Conservation (phyloP, 2,888 invertebrate genomes). For the Noctua fimbriata region DNA sequence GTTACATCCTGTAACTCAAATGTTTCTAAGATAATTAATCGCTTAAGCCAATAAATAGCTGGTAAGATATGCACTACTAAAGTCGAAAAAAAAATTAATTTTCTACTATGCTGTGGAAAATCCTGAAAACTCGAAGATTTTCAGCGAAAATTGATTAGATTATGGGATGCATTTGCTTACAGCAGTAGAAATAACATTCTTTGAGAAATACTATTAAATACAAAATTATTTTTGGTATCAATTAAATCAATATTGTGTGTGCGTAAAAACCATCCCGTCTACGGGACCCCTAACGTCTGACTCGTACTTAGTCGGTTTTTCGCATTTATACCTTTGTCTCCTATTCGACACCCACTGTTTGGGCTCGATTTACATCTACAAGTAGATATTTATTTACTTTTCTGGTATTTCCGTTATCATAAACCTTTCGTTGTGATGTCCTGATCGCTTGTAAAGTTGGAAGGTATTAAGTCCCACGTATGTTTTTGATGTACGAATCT, state of each 20-base stretch:
- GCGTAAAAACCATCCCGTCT: not conserved
- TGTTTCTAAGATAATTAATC: not conserved
- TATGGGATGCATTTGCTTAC: not conserved
- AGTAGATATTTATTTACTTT: conserved; percentile 1
- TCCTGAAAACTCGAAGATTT: not conserved
- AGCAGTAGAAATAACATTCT: not conserved
- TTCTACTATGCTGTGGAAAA: not conserved
- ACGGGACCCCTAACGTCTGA: not conserved
- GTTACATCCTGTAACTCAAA: not conserved
- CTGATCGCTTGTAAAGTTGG: not conserved
- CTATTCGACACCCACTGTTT: conserved; percentile 6
- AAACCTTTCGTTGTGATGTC: not conserved
- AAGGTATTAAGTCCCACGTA: not conserved
- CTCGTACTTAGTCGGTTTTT: not conserved
- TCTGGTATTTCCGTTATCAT: not conserved
- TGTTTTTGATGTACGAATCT: not conserved
- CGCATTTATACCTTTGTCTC: not conserved
- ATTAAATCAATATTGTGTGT: not conserved
- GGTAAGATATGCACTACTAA: not conserved
- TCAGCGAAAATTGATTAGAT: not conserved
- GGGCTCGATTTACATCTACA: not conserved
- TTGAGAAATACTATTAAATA: not conserved
- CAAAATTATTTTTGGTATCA: not conserved
- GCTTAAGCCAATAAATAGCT: not conserved
- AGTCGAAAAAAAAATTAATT: not conserved